A percentile compares a stretch with the other conserved stretches of the same genome.
Evolutionary conservation across 2,113 vertebrate genomes (phyloP).

Genomic region (Mugil cephalus): DNA sequence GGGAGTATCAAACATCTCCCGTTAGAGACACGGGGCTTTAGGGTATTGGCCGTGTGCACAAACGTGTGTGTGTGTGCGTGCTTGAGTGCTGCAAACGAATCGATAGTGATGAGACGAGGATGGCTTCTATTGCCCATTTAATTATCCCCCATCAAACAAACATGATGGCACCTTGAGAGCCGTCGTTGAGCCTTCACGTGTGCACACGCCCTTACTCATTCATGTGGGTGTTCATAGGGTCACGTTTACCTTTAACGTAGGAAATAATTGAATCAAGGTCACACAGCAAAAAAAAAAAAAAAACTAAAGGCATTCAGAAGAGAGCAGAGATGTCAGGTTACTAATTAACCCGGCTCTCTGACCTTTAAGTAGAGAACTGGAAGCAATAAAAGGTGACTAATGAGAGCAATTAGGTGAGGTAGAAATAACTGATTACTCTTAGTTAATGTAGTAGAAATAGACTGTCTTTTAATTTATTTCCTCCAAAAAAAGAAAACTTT

Average conservation of each 20-base stretch:
- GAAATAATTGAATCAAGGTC: constrained; percentile 30
- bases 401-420: constrained; percentile 19
- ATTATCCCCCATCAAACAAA: constrained; percentile 85
- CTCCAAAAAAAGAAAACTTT: neutral
- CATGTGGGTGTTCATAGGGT: neutral
- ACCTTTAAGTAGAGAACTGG: constrained; percentile 1
- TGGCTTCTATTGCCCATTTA: constrained; percentile 80
- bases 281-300: neutral
- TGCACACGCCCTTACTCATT: neutral
- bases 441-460: neutral
- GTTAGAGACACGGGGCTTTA: constrained; percentile 51
- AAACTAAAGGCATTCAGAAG: neutral
- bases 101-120: constrained; percentile 73
- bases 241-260: constrained; percentile 13
- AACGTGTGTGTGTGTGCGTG: constrained; percentile 7
- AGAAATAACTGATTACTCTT: constrained; percentile 17
- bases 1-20: constrained; percentile 64
- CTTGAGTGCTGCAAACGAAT: constrained; percentile 56
- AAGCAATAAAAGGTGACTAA: constrained; percentile 9
- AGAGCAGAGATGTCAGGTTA: constrained; percentile 6
- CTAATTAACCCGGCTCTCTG: constrained; percentile 39
- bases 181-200: constrained; percentile 18
- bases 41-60: constrained; percentile 17
- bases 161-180: constrained; percentile 75
- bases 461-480: neutral